phyloP scores from a whole-genome alignment of 2,113 vertebrate species.

The Alosa alosa region DNA sequence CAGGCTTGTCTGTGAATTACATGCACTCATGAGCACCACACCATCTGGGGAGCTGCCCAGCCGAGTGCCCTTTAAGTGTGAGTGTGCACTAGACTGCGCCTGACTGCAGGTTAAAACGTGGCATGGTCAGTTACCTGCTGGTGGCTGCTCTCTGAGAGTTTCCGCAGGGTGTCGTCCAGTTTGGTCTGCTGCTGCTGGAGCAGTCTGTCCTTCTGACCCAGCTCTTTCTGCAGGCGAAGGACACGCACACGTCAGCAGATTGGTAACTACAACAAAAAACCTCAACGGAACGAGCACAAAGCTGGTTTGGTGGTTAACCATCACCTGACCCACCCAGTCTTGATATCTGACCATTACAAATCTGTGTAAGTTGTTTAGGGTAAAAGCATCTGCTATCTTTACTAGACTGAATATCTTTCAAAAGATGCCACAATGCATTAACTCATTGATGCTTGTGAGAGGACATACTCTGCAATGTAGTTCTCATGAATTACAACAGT shows the following conservation, averaged over 20 bases:
- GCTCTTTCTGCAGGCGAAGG: conserved; percentile 79
- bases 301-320: too few species aligned
- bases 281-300: neutral
- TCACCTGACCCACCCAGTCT: too few species aligned
- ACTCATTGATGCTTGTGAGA: neutral
- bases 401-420: neutral
- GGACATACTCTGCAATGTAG: neutral
- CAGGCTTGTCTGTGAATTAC: conserved; percentile 71
- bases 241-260: neutral
- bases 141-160: conserved; percentile 77
- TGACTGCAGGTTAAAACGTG: neutral
- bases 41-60: neutral
- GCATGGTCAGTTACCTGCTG: conserved; percentile 75
- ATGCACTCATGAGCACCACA: neutral
- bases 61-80: neutral
- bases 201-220: conserved; percentile 86
- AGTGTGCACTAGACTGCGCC: neutral
- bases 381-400: too few species aligned
- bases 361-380: too few species aligned
- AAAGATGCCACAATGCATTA: neutral
- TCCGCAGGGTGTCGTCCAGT: conserved; percentile 80
- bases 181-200: conserved; percentile 87
- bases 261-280: neutral
- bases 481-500: neutral
- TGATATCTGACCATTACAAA: too few species aligned